Base-by-base conservation (phyloP, 2,888 invertebrate species). In the Drosophila engyochracea region DNA sequence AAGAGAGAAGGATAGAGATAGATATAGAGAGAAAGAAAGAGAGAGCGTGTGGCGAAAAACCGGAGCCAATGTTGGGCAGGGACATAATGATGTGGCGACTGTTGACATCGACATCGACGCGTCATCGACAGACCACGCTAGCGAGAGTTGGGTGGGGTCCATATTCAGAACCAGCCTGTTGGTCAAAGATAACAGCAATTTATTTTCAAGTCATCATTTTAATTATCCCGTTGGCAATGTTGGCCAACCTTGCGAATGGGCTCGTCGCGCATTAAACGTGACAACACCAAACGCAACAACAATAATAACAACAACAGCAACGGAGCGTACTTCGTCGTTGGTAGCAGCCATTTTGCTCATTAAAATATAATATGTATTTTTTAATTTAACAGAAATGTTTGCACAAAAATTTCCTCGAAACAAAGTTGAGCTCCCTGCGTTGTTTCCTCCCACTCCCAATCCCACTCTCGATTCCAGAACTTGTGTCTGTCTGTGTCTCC, bases 311-410 rank as follows among this genome's bases (percentile, higher is more conserved):
- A 39, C 41, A 58, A 22, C 58, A 44, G 12, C 63, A 69, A 44
- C 25, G 28, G 28, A 53, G 64, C 67, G 54, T 47, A 70, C 64
- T 60, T 68, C 61, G 37, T 57, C 57, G 78, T 31, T 64, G 71
- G 60, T 35, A 59, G 83, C 83, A 81, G 81, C 88, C 91, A 92
- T 91, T 91, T 91, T 91, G 91, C 92, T 92, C 92, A 92, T 92
- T 92, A 92, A 92, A 92, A 92, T 92, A 91, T 92, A 92, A 92
- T 92, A 91, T 91, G 91, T 91, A 91, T 92, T 92, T 91, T 87
- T 92, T 91, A 92, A 92, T 92, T 92, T 92, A 87, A 87, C 85
- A 89, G 91, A 91, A 92, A 92, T 92, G 91, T 92, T 92, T 92
- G 85, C 92, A 88, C 89, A 91, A 91, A 92, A 91, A 91, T 88